These are phyloP conservation scores for Colaptes auratus DNA, from an alignment of 2,113 vertebrate species.

Conservation along the genomic window DNA sequence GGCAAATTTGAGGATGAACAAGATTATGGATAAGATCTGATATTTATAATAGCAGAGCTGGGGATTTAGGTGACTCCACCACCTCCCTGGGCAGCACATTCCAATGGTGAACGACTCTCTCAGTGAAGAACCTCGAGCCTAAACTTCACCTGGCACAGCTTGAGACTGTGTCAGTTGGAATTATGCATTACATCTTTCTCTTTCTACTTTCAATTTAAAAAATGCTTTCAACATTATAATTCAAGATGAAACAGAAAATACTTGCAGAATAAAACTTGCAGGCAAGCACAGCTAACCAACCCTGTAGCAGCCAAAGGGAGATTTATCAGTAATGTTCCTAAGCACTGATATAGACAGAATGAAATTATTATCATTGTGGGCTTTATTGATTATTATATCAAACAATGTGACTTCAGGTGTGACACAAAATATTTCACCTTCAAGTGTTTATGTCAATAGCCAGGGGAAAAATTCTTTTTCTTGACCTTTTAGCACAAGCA, in stretches of 20 bases:
- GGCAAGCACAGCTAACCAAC: background rate
- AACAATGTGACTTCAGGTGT: conserved; percentile 12
- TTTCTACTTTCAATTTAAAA: conserved; percentile 16
- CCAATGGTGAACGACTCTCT: too few relatives aligned
- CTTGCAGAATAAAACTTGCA: background rate
- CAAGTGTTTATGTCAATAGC: conserved; percentile 13
- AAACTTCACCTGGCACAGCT: too few relatives aligned
- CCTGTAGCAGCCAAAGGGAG: background rate
- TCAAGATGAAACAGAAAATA: background rate
- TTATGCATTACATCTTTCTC: background rate
- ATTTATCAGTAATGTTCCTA: background rate
- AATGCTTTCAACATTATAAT: background rate
- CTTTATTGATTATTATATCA: conserved; percentile 41
- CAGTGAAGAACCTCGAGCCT: too few relatives aligned
- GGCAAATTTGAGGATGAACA: too few relatives aligned
- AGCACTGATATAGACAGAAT: background rate
- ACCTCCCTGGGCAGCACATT: too few relatives aligned
- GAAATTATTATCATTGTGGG: background rate
- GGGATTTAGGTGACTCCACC: too few relatives aligned
- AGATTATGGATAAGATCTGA: too few relatives aligned
- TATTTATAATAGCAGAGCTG: too few relatives aligned
- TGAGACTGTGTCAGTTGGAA: background rate
- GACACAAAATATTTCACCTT: conserved; percentile 31
- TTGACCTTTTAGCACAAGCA: conserved; percentile 38
- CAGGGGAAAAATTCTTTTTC: conserved; percentile 29